Percentiles rank a stretch among this genome's conserved stretches.
Conservation (phyloP, 23 tunicate species). For the Corella eumyota region DNA sequence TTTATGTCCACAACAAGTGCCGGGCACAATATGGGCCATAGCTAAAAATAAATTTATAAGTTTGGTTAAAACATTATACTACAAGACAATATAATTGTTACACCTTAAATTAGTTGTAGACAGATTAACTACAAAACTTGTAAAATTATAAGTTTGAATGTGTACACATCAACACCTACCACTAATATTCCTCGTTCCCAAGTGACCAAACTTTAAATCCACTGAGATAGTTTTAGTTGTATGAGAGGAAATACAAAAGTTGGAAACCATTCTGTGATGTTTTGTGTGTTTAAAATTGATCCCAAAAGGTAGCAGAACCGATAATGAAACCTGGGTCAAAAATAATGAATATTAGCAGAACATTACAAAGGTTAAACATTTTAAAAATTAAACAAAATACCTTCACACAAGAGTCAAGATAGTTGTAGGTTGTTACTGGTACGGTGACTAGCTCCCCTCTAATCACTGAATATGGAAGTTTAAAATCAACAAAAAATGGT, state of each 20-base stretch:
- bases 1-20: no score
- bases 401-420: slow-evolving; percentile 47
- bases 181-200: slow-evolving; percentile 37
- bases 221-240: slow-evolving; percentile 24
- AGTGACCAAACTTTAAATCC: slow-evolving; percentile 22
- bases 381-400: slow-evolving; percentile 10
- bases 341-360: background rate
- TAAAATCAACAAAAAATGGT: slow-evolving; percentile 73
- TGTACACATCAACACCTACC: slow-evolving; percentile 27
- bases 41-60: no score
- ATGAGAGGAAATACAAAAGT: slow-evolving; percentile 43
- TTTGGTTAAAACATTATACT: no score
- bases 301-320: slow-evolving; percentile 20
- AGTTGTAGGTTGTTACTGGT: slow-evolving; percentile 79
- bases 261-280: slow-evolving; percentile 1
- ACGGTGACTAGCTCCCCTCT: slow-evolving; percentile 75
- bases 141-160: no score
- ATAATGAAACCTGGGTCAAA: slow-evolving; percentile 12
- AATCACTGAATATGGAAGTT: slow-evolving; percentile 66
- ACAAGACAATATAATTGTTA: no score
- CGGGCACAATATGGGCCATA: no score
- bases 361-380: background rate
- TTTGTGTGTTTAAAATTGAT: slow-evolving; percentile 15
- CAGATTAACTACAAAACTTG: no score
- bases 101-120: no score